A percentile compares a stretch with the other conserved stretches of the same genome.
These are phyloP conservation scores for Aromia moschata DNA, from an alignment of 2,888 invertebrate species.

Conservation along the genomic window DNA sequence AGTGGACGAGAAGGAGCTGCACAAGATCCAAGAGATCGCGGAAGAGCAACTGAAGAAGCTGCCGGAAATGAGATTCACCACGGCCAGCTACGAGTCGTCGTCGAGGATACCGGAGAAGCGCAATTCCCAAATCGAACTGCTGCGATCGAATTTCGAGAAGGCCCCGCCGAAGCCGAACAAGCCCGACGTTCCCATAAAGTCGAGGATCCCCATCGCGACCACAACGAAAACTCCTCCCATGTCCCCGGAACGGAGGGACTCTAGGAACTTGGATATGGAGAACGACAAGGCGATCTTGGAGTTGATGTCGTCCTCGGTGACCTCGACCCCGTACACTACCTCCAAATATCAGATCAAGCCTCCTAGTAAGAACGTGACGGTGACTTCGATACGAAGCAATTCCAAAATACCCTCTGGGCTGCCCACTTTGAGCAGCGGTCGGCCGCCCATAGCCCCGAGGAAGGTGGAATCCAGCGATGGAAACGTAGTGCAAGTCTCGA, in stretches of 20 bases:
- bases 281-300: constrained; percentile 59
- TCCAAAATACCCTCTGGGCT: constrained; percentile 64
- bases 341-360: constrained; percentile 56
- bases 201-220: constrained; percentile 60
- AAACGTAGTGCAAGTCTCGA: constrained; percentile 51
- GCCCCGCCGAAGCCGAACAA: constrained; percentile 54
- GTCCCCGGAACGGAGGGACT: constrained; percentile 59
- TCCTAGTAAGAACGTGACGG: constrained; percentile 66
- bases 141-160: constrained; percentile 64
- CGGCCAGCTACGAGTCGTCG: constrained; percentile 71
- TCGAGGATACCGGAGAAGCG: constrained; percentile 69
- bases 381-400: constrained; percentile 72
- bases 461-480: constrained; percentile 61
- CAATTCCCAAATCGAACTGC: constrained; percentile 66
- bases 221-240: constrained; percentile 59
- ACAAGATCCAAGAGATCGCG: constrained; percentile 60
- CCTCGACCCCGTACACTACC: constrained; percentile 54
- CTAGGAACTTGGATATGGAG: constrained; percentile 55
- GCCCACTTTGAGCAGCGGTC: constrained; percentile 53
- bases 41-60: constrained; percentile 61
- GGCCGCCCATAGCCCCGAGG: constrained; percentile 66
- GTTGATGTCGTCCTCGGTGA: constrained; percentile 57
- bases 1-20: constrained; percentile 54
- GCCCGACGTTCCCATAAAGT: constrained; percentile 50
- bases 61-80: constrained; percentile 70